Evolutionary conservation across 92 coral and sea anemone species (phyloP).

Genomic region (Nematostella vectensis): DNA sequence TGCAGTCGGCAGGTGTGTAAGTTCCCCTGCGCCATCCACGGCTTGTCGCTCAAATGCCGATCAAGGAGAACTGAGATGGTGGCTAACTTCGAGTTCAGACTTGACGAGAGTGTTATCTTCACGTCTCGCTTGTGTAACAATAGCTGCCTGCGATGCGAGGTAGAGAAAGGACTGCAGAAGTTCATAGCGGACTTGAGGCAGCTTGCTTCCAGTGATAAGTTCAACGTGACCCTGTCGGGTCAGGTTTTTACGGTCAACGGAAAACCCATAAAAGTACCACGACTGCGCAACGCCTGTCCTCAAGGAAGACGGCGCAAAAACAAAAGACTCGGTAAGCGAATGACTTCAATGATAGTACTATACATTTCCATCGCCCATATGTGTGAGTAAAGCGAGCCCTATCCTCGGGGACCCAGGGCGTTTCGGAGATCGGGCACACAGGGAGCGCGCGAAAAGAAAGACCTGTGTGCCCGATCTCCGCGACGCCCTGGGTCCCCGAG

Average conservation of each 20-base stretch:
- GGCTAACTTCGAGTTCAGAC: slow-evolving; percentile 52
- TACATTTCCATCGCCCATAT: no score
- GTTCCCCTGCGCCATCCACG: slow-evolving; percentile 69
- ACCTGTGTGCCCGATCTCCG: no score
- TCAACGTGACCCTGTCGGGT: slow-evolving; percentile 59
- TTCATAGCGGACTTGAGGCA: slow-evolving; percentile 54
- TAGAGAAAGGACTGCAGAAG: slow-evolving; percentile 63
- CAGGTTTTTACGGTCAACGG: slow-evolving; percentile 42
- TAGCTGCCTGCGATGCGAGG: slow-evolving; percentile 68
- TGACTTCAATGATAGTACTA: neutral
- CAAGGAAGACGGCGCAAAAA: slow-evolving; percentile 34
- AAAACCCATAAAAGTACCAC: slow-evolving; percentile 35
- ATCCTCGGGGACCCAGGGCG: no score
- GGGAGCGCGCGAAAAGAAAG: no score
- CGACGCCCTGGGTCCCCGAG: no score
- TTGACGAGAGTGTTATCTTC: slow-evolving; percentile 42
- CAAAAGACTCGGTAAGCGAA: slow-evolving; percentile 43
- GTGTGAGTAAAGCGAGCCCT: no score
- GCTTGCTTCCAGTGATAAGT: slow-evolving; percentile 45
- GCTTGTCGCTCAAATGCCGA: slow-evolving; percentile 45
- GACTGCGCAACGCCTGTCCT: slow-evolving; percentile 23
- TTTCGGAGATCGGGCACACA: no score
- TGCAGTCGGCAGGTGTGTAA: slow-evolving; percentile 63
- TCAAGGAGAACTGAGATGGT: slow-evolving; percentile 23
- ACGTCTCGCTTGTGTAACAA: slow-evolving; percentile 60